These are phyloP conservation scores for Drosophila saltans DNA, from an alignment of 1,140 invertebrate genomes.

Conservation along the genomic window DNA sequence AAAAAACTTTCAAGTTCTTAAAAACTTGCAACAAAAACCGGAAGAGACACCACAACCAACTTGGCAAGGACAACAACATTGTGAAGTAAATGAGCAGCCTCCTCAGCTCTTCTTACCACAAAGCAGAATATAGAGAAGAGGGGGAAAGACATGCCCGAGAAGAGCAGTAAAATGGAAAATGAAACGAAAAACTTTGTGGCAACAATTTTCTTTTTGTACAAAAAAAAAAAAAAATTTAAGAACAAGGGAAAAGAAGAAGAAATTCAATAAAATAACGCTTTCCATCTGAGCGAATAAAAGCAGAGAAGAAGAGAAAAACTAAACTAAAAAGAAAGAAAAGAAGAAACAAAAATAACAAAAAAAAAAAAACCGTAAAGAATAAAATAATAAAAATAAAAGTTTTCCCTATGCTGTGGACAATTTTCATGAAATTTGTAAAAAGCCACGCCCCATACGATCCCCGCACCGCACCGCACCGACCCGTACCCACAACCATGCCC, in stretches of 20 bases:
- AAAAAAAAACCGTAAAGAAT: slow-evolving; percentile 12
- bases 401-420: slow-evolving; percentile 55
- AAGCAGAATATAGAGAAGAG: not conserved
- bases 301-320: slow-evolving; percentile 35
- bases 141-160: not conserved
- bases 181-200: slow-evolving; percentile 76
- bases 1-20: slow-evolving; percentile 46
- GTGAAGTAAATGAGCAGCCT: slow-evolving; percentile 66
- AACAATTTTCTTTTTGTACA: slow-evolving; percentile 49
- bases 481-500: slow-evolving; percentile 18
- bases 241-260: slow-evolving; percentile 3
- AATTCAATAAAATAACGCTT: slow-evolving; percentile 81
- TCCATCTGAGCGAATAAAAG: slow-evolving; percentile 45
- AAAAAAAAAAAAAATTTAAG: slow-evolving; percentile 29
- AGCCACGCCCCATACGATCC: slow-evolving; percentile 47
- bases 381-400: slow-evolving; percentile 36
- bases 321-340: slow-evolving; percentile 36
- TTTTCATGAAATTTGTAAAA: slow-evolving; percentile 66
- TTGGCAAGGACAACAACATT: slow-evolving; percentile 50
- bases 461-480: not conserved
- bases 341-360: slow-evolving; percentile 46
- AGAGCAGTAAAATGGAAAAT: slow-evolving; percentile 53
- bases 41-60: slow-evolving; percentile 18
- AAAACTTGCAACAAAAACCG: slow-evolving; percentile 50
- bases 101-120: not conserved